phyloP scores from a whole-genome alignment of 2,888 invertebrate species.

The Parasteatoda lunata region DNA sequence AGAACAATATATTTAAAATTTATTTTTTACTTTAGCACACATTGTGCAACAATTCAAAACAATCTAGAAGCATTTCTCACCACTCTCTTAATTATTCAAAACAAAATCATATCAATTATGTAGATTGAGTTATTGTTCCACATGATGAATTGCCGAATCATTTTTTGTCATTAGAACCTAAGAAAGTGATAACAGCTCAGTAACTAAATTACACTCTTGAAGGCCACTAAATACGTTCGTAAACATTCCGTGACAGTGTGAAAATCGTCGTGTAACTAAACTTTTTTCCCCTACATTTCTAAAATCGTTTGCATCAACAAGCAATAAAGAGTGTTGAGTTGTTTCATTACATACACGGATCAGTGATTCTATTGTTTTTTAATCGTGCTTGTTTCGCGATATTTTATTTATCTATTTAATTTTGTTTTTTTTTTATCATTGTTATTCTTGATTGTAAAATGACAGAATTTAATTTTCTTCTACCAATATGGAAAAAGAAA shows the following conservation, averaged over 20 bases:
- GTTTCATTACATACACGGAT: not conserved
- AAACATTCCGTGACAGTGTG: conserved; percentile 36
- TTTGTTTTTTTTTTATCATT: not conserved
- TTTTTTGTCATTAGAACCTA: conserved; percentile 7
- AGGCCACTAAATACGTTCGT: conserved; percentile 47
- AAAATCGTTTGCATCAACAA: conserved; percentile 5
- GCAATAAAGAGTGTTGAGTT: not conserved
- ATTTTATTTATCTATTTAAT: not conserved
- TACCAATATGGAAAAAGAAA: not conserved
- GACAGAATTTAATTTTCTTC: conserved; percentile 2
- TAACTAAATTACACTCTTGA: conserved; percentile 35
- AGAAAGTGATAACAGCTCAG: conserved; percentile 10
- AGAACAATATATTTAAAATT: too few species aligned
- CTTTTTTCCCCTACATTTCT: not conserved
- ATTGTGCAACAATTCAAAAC: not conserved
- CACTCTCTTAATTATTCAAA: not conserved
- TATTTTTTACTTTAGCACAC: too few species aligned
- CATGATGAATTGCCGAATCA: conserved; percentile 34
- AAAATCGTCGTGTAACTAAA: not conserved
- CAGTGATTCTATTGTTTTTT: conserved; percentile 5
- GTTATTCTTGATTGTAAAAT: not conserved
- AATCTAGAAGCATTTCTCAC: not conserved
- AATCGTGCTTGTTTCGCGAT: not conserved
- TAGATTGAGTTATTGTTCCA: conserved; percentile 60
- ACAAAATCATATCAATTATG: conserved; percentile 17